phyloP scores from a whole-genome alignment of 2,113 vertebrate genomes.

The Clarias batrachus region DNA sequence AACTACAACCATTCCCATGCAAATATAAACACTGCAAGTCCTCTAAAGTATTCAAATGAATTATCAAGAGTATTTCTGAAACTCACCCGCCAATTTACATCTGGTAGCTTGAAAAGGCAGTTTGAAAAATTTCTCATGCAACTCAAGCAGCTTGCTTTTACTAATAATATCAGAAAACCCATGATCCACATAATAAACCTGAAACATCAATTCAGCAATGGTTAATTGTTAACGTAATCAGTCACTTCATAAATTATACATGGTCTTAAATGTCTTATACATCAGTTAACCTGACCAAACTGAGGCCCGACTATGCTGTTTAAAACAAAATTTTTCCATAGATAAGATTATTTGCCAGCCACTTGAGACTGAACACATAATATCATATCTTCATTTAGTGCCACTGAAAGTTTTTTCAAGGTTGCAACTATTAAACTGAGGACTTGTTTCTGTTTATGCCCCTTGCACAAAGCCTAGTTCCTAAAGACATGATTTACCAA shows the following conservation, averaged over 20 bases:
- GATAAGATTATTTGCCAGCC: background rate
- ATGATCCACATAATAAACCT: conserved; percentile 93
- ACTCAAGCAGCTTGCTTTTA: conserved; percentile 81
- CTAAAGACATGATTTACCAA: background rate
- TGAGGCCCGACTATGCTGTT: background rate
- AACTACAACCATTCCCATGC: background rate
- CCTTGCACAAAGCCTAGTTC: background rate
- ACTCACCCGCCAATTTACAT: conserved; percentile 91
- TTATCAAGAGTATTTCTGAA: background rate
- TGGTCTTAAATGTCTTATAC: background rate
- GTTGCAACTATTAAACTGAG: background rate
- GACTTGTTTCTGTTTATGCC: background rate
- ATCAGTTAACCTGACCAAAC: background rate
- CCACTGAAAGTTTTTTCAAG: background rate
- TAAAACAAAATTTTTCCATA: background rate
- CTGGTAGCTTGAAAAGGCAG: conserved; percentile 91
- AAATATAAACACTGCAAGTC: background rate
- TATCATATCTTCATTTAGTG: background rate
- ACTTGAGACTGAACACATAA: background rate
- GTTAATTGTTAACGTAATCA: background rate
- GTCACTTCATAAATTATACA: background rate
- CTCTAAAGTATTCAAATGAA: background rate
- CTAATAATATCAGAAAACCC: conserved; percentile 86
- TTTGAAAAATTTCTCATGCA: conserved; percentile 80
- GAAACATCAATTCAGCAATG: conserved; percentile 21